Evolutionary conservation across 1,140 invertebrate species (phyloP), one percentile per base, ranked within the genome.

Genomic region (Solen grandis): DNA sequence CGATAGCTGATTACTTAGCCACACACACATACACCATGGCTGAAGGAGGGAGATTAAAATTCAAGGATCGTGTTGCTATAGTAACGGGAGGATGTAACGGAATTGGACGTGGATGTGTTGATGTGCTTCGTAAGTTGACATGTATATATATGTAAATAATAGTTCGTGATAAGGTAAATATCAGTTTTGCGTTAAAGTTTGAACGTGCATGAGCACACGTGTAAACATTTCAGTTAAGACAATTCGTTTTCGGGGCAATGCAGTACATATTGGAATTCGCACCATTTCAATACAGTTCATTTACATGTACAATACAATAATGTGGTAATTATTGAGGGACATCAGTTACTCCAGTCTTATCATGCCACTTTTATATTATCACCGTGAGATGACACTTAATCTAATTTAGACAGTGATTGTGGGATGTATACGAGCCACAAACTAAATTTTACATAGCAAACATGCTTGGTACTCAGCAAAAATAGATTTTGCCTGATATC

Each of bases 51-150:
- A 50, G 29, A 25, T 25, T 74, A 41, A 33, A 57, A 27, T 74
- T 74, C 22, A 2, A 46, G 1, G 25, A 74, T 38, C 59, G 62
- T 38, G 70, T 74, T 60, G 70, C 70, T 19, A 74, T 74, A 60
- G 70, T 74, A 3, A 74, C 70, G 10, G 70, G 70, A 29, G 70
- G 70, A 60, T 74, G 70, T 62, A 2, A 8, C 2, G 70, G 70
- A 2, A 74, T 74, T 38, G 70, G 70, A 19, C 33, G 38, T 16
- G 70, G 70, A 2, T 74, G 70, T 27, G 70, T 62, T 3, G 70
- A 74, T 50, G 57, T 74, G 22, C 50, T 74, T 3, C 31, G 70
- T 74, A 62, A 68, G 3, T 5, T 10, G 54, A 22, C n/a, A 8
- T 22, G 5, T 57, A 5, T 22, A 22, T 22, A 57, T 8, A n/a